A percentile compares a stretch with the other conserved stretches of the same genome.
Conservation (phyloP, 2,888 invertebrate species). For the Acrocera orbiculus region DNA sequence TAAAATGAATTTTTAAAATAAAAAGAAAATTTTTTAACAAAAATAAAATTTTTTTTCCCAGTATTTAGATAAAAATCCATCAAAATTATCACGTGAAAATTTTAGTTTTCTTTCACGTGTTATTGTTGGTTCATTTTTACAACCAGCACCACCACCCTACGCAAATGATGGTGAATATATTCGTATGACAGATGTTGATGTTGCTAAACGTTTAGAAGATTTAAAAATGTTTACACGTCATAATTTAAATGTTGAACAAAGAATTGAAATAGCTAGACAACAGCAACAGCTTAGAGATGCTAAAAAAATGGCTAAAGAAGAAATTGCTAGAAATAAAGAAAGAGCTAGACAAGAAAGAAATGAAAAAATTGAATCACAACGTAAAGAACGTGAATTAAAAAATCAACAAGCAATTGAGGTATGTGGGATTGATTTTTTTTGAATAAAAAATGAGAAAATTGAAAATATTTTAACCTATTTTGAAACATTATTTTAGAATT, state of each 20-base stretch:
- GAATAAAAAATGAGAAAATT: background rate
- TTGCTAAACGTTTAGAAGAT: conserved; percentile 54
- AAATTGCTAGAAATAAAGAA: conserved; percentile 36
- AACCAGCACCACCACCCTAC: conserved; percentile 47
- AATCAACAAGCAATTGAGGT: conserved; percentile 82
- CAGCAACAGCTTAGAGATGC: conserved; percentile 61
- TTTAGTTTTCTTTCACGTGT: conserved; percentile 84
- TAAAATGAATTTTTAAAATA: background rate
- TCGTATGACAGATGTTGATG: conserved; percentile 64
- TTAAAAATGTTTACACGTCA: conserved; percentile 44
- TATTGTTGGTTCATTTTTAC: conserved; percentile 80
- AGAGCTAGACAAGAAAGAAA: conserved; percentile 45
- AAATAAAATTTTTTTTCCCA: conserved; percentile 25
- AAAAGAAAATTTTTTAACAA: background rate
- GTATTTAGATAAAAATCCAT: conserved; percentile 56
- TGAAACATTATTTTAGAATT: too few relatives aligned
- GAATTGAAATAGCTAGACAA: conserved; percentile 53
- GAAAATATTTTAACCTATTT: too few relatives aligned
- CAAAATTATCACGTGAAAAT: conserved; percentile 61
- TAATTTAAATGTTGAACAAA: conserved; percentile 53
- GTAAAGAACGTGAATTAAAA: conserved; percentile 62
- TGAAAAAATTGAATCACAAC: conserved; percentile 66
- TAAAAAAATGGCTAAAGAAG: conserved; percentile 51
- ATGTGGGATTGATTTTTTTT: conserved; percentile 19
- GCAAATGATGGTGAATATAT: conserved; percentile 52